Evolutionary conservation across 2,797 vertebrate genomes (phyloP).

Genomic region (Sebastes ruberrimus): DNA sequence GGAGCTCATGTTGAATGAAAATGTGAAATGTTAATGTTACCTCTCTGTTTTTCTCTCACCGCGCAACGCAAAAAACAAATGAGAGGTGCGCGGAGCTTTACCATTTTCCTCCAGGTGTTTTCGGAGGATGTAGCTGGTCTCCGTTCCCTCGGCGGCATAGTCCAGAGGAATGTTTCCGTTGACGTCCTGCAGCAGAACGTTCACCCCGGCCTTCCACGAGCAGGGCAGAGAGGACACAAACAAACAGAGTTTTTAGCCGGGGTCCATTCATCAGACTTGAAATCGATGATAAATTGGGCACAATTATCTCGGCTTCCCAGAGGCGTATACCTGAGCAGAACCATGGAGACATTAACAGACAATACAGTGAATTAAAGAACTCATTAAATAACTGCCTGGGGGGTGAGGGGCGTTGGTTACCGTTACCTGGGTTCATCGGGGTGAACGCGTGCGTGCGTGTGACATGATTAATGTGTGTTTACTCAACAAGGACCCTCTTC

Average conservation of each 20-base stretch:
- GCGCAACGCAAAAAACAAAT: not conserved
- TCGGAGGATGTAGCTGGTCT: constrained; percentile 89
- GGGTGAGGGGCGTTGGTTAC: constrained; percentile 32
- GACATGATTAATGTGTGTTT: constrained; percentile 77
- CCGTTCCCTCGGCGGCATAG: constrained; percentile 90
- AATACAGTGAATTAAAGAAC: constrained; percentile 70
- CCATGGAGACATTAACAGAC: constrained; percentile 57
- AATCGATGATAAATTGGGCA: constrained; percentile 68
- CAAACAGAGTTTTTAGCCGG: constrained; percentile 51
- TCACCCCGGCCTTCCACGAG: constrained; percentile 86
- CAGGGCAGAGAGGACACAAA: constrained; percentile 29
- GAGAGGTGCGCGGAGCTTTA: constrained; percentile 61
- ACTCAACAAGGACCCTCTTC: constrained; percentile 37
- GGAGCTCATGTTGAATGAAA: not conserved
- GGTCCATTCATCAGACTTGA: constrained; percentile 62
- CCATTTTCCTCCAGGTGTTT: constrained; percentile 93
- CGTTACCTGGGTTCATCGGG: constrained; percentile 37
- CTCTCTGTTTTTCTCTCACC: not conserved
- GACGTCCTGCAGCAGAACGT: constrained; percentile 92
- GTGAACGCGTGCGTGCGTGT: not conserved
- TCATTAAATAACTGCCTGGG: constrained; percentile 66
- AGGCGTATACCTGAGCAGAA: constrained; percentile 48
- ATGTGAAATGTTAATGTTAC: not conserved
- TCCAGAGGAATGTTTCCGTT: constrained; percentile 92
- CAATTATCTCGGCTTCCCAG: constrained; percentile 74